Evolutionary conservation across 2,888 invertebrate species (phyloP), one percentile per base, ranked within the genome.

Genomic region (Plutella xylostella): DNA sequence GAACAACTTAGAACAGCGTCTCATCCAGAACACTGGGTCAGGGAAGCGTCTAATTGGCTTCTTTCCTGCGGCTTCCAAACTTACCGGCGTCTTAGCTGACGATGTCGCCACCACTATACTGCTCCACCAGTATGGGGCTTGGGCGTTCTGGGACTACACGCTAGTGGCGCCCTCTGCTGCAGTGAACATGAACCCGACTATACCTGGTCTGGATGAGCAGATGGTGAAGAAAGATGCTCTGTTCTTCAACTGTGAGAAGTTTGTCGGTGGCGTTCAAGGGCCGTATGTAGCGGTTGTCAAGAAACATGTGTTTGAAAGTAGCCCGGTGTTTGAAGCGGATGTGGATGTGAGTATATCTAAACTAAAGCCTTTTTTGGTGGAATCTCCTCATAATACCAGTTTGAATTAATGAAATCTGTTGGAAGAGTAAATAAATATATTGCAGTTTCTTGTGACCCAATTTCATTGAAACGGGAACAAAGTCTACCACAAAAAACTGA

Each of bases 111-210:
- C 96, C 7, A 94, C 94, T 0, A 75, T 91, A 14, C 77, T 94
- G 4, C 84, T 96, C 12, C 95, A 96, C 61, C 91, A 86, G 46
- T 91, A 93, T 63, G 92, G 92, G 7, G 95, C 94, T 0, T 85
- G 92, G 53, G 89, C 94, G 3, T 90, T 96, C 62, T 97, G 96
- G 95, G 96, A 96, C 69, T 96, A 92, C 64, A 94, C 94, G 6
- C 86, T 93, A 3, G 92, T 94, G 4, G 92, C 91, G 48, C 93
- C 96, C 0, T 92, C 91, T 59, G 86, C 91, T 0, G 82, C 87
- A 15, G 88, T 96, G 46, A 91, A 94, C 58, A 93, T 96, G 92
- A 96, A 96, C 65, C 94, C 96, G 0, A 85, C 89, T 11, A 78
- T 83, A 46, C 72, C 79, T 2, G 91, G 91, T 28, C 89, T 90